Evolutionary conservation across 1,140 invertebrate genomes (phyloP).

Genomic region (Procambarus clarkii): DNA sequence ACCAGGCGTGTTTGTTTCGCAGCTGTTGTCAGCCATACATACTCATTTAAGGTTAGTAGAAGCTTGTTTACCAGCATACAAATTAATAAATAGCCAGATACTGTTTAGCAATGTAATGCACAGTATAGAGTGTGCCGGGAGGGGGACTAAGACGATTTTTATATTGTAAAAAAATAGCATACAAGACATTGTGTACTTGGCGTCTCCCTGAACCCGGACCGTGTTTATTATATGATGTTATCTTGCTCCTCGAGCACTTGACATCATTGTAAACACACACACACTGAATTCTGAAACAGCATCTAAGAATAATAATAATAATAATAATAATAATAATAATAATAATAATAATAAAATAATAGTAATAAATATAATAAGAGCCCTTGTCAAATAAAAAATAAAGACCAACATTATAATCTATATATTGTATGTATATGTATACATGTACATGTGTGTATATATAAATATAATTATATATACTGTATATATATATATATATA

Average conservation of each 20-base stretch:
- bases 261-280: conserved; percentile 7
- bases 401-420: too few relatives aligned
- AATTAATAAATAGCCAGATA: conserved; percentile 3
- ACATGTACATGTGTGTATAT: too few relatives aligned
- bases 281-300: conserved; percentile 32
- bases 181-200: not conserved
- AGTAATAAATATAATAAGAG: not conserved
- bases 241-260: not conserved
- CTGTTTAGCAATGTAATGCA: conserved; percentile 1
- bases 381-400: too few relatives aligned
- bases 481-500: too few relatives aligned
- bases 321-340: not conserved
- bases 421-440: too few relatives aligned
- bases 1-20: not conserved
- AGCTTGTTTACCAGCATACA: conserved; percentile 34
- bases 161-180: not conserved
- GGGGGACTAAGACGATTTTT: not conserved
- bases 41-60: not conserved
- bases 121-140: conserved; percentile 30
- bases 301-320: conserved; percentile 13
- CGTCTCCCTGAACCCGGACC: conserved; percentile 15
- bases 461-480: too few relatives aligned
- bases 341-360: not conserved
- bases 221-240: not conserved
- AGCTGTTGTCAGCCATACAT: conserved; percentile 7